Evolutionary conservation across 2,797 vertebrate species (phyloP), one percentile per base, ranked within the genome.

Genomic region (Chrosomus eos): DNA sequence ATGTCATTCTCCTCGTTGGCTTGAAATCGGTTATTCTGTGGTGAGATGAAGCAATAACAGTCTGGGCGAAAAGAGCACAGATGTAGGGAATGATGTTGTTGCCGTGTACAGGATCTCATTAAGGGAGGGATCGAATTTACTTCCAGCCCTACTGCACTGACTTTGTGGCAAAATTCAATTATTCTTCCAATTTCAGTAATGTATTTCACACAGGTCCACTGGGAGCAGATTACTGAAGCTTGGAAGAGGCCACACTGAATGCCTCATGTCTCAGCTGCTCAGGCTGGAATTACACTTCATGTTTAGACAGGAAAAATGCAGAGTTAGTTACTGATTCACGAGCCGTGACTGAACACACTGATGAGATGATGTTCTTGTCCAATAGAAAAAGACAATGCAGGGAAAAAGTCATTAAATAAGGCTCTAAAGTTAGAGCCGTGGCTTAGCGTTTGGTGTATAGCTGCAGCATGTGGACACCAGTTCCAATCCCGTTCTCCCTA

Each of bases 131-230:
- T 88, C 84, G 92, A 91, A 94, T 92, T 92, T 92, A 90, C 92
- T 90, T 89, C 86, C 45, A 38, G 86, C 88, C 89, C 88, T 85
- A 86, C 82, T 31, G 86, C 89, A 71, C 36, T 38, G 51, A 84
- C 89, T 88, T 90, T 9, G 60, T 80, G 88, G 87, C 87, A 67
- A 72, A 89, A 84, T 88, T 92, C 89, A 78, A 89, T 93, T 93
- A 91, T 93, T 91, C 93, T 93, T 92, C 85, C 91, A 92, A 92
- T 92, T 88, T 67, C 74, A 85, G 19, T 85, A 91, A 91, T 77
- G 80, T 87, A 87, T 48, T 89, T 33, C 60, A 87, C 64, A 58
- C 67, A 67, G 88, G 88, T 90, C 90, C 79, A n/a, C 33, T 0
- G 91, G 90, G 92, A 84, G 89, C 74, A 82, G 88, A 84, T 88